Evolutionary conservation across 2,113 vertebrate species (phyloP).

Genomic region (Zonotrichia leucophrys): DNA sequence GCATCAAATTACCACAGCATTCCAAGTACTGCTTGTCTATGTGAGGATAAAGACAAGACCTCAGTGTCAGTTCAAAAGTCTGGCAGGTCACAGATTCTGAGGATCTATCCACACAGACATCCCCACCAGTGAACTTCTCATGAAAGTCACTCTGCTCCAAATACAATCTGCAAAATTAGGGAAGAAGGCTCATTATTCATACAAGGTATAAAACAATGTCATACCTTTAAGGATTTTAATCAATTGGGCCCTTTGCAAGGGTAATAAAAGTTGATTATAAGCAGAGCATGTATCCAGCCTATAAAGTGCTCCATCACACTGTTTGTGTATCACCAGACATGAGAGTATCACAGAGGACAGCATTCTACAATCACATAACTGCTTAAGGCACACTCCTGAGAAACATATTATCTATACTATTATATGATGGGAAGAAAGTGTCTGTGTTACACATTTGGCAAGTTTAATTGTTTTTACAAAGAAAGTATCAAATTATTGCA

Average conservation of each 20-base stretch:
- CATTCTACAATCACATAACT: not conserved
- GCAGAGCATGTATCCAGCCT: not conserved
- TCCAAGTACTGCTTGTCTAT: conserved; percentile 92
- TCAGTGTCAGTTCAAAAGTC: conserved; percentile 92
- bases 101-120: conserved; percentile 90
- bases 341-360: not conserved
- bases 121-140: conserved; percentile 86
- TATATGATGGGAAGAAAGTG: not conserved
- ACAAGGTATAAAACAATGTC: not conserved
- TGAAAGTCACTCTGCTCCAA: conserved; percentile 95
- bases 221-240: not conserved
- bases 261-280: not conserved
- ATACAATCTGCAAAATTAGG: conserved; percentile 82
- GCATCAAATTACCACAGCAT: conserved; percentile 97
- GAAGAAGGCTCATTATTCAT: not conserved
- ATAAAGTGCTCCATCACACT: not conserved
- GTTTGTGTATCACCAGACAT: not conserved
- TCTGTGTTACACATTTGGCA: not conserved
- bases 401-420: not conserved
- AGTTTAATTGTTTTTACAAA: not conserved
- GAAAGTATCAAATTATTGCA: not conserved
- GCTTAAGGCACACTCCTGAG: not conserved
- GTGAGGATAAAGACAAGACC: conserved; percentile 95
- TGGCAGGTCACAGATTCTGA: conserved; percentile 96
- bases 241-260: not conserved